Conservation (phyloP, 2,113 vertebrate genomes). For the Lamprologus ornatipinnis region DNA sequence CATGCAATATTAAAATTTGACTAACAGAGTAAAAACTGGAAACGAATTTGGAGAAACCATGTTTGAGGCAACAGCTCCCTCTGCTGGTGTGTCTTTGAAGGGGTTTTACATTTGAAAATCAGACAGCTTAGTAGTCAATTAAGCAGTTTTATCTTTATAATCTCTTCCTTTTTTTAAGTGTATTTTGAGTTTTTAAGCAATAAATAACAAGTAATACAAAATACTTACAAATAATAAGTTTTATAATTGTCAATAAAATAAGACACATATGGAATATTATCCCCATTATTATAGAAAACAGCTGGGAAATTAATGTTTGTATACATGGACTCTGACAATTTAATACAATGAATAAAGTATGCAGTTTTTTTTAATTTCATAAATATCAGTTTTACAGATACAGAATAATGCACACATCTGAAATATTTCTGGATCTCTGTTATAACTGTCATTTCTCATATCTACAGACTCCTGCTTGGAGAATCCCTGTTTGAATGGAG, state of each 20-base stretch:
- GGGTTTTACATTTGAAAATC: background rate
- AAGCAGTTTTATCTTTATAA: background rate
- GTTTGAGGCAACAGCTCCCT: background rate
- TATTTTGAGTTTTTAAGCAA: background rate
- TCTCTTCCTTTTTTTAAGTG: background rate
- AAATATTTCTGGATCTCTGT: background rate
- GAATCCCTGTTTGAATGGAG: conserved; percentile 88
- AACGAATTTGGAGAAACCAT: background rate
- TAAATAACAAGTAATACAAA: no score
- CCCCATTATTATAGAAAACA: background rate
- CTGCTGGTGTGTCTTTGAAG: background rate
- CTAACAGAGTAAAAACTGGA: background rate
- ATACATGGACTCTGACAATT: background rate
- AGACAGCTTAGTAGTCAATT: background rate
- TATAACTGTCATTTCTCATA: background rate
- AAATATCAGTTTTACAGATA: background rate
- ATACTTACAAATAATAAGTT: no score
- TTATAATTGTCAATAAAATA: background rate
- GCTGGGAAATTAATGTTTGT: background rate
- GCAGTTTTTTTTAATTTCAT: accelerated
- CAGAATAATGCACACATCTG: accelerated
- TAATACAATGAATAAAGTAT: background rate
- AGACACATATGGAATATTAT: accelerated
- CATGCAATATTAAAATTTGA: background rate
- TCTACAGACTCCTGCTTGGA: conserved; percentile 80